A percentile compares a stretch with the other conserved stretches of the same genome.
Conservation (phyloP, 2,888 invertebrate species). For the Saturnia pavonia region DNA sequence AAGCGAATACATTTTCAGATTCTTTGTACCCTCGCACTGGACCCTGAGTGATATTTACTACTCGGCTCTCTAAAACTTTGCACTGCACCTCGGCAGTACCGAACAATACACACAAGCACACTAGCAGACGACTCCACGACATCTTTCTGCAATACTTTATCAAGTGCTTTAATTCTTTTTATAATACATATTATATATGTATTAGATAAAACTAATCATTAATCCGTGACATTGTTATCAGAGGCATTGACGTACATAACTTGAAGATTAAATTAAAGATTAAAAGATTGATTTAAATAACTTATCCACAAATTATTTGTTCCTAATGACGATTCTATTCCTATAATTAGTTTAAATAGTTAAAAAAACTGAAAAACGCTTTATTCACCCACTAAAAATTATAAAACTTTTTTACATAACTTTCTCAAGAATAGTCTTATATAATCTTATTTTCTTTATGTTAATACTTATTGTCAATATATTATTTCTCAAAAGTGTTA, state of each 20-base stretch:
- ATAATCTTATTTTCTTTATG: too few species aligned
- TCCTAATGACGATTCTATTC: too few species aligned
- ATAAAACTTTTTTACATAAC: too few species aligned
- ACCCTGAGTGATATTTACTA: constrained; percentile 45
- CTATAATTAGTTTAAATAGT: too few species aligned
- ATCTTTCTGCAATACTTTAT: background rate
- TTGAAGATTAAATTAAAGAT: background rate
- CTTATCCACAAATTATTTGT: too few species aligned
- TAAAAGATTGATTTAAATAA: background rate
- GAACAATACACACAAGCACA: background rate
- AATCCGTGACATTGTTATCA: background rate
- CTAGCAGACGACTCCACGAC: background rate
- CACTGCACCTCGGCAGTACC: background rate
- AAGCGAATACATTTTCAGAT: constrained; percentile 36
- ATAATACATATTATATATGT: too few species aligned
- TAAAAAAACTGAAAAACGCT: too few species aligned
- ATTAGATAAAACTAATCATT: background rate
- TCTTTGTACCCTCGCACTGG: constrained; percentile 45
- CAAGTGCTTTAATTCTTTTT: background rate
- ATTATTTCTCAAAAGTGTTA: too few species aligned
- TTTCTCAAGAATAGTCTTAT: too few species aligned
- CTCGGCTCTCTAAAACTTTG: constrained; percentile 3
- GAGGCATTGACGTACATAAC: background rate
- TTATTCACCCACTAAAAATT: too few species aligned
- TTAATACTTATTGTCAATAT: too few species aligned